phyloP scores from a whole-genome alignment of 2,797 vertebrate genomes.

The Chiloscyllium punctatum region DNA sequence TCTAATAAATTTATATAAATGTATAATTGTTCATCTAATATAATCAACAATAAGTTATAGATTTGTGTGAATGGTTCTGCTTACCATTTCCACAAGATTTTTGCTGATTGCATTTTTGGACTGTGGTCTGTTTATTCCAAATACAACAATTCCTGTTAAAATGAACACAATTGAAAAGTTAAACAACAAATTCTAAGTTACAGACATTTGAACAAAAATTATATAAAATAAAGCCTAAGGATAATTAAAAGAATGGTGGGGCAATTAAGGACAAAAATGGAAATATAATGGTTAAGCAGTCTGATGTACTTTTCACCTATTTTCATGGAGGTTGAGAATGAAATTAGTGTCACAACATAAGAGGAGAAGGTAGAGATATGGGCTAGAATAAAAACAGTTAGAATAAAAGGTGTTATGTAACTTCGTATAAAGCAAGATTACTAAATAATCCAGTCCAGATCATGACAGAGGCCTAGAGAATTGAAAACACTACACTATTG shows the following conservation, averaged over 20 bases:
- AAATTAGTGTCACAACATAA: background rate
- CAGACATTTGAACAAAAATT: background rate
- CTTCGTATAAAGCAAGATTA: background rate
- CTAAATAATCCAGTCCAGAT: background rate
- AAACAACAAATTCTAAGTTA: too few relatives aligned
- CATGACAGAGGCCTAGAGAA: background rate
- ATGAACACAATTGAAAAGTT: constrained; percentile 41
- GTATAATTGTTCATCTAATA: background rate
- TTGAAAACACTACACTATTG: background rate
- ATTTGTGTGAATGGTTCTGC: constrained; percentile 46
- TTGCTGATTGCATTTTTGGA: constrained; percentile 93
- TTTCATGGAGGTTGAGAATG: background rate
- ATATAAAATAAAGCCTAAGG: background rate
- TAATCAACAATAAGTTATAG: background rate
- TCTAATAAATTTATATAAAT: background rate
- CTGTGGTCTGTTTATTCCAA: constrained; percentile 88
- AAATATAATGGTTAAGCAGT: background rate
- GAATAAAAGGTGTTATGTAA: background rate
- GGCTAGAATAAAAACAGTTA: background rate
- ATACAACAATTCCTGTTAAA: constrained; percentile 82
- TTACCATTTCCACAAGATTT: constrained; percentile 84
- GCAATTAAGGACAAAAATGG: background rate
- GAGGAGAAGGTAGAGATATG: background rate
- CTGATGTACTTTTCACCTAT: background rate
- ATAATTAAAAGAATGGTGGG: background rate